Evolutionary conservation across 2,113 vertebrate genomes (phyloP).

Genomic region (Irena cyanogastra): DNA sequence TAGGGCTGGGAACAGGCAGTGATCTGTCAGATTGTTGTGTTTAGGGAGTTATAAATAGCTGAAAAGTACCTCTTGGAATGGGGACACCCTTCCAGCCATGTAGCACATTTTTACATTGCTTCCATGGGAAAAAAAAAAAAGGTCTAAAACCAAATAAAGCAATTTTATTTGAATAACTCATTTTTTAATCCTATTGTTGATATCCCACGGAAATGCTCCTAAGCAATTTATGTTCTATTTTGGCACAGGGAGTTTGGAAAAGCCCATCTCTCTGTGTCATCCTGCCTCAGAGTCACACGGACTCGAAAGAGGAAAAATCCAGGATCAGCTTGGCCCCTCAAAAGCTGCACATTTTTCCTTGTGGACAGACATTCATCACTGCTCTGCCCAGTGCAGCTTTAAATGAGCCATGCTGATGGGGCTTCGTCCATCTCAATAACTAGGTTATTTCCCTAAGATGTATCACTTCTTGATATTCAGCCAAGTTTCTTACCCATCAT

Average conservation of each 20-base stretch:
- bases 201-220: not conserved
- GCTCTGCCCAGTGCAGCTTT: not conserved
- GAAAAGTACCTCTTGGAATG: not conserved
- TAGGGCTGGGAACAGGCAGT: not conserved
- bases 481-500: constrained; percentile 48
- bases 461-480: constrained; percentile 26
- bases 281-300: not conserved
- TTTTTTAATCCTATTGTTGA: not conserved
- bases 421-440: not conserved
- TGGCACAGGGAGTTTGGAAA: not conserved
- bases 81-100: not conserved
- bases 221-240: not conserved
- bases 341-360: not conserved
- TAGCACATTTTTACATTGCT: not conserved
- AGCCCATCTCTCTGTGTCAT: not conserved
- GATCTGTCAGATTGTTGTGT: not conserved
- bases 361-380: not conserved
- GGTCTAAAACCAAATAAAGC: not conserved
- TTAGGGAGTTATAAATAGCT: not conserved
- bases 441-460: constrained; percentile 27
- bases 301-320: not conserved
- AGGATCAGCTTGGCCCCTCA: not conserved
- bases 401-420: not conserved
- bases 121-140: not conserved
- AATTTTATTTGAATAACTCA: not conserved